Percentiles rank a stretch among this genome's conserved stretches.
phyloP scores from a whole-genome alignment of 2,113 vertebrate genomes.

The Hylia prasina region DNA sequence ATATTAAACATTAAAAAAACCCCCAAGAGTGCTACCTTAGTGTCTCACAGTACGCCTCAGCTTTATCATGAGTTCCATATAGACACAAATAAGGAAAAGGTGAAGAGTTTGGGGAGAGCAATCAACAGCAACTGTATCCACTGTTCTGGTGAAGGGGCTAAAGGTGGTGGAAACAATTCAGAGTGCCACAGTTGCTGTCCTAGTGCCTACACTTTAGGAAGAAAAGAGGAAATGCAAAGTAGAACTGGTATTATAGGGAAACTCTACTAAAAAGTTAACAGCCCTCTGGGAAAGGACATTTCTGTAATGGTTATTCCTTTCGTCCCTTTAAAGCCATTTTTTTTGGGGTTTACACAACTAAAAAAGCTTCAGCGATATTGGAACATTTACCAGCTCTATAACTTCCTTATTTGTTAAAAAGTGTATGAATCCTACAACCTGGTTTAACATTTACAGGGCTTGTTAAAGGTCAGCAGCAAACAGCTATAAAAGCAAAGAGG shows the following conservation, averaged over 20 bases:
- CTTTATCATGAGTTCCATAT: background rate
- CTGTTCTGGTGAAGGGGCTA: background rate
- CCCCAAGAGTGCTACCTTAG: background rate
- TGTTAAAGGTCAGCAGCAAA: conserved; percentile 31
- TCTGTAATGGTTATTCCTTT: background rate
- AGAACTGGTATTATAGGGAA: background rate
- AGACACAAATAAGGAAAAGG: background rate
- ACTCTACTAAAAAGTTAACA: background rate
- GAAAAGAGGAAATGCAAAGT: background rate
- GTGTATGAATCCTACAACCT: background rate
- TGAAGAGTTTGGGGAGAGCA: background rate
- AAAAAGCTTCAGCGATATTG: background rate
- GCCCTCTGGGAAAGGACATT: background rate
- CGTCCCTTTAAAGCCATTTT: background rate
- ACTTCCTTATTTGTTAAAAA: background rate
- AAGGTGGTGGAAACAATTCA: background rate
- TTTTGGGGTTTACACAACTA: background rate
- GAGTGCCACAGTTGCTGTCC: background rate
- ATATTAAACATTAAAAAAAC: background rate
- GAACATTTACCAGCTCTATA: background rate
- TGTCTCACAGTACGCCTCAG: background rate
- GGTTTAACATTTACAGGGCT: background rate
- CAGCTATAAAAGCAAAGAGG: background rate
- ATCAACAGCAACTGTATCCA: background rate
- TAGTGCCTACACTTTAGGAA: background rate